Base-by-base conservation (phyloP, 92 coral and sea anemone species). In the Paramuricea clavata region DNA sequence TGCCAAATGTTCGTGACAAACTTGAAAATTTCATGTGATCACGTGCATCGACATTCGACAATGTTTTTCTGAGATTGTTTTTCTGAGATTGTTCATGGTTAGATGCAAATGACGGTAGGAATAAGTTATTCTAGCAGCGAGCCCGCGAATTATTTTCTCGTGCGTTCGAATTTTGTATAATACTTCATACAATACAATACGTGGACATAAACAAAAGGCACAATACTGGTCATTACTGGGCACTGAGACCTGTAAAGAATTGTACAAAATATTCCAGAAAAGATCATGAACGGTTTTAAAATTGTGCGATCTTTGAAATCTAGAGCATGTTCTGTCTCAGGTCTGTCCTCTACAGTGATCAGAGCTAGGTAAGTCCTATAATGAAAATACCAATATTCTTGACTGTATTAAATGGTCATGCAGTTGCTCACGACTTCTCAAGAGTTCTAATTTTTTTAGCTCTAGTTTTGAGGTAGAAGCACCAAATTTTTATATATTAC, bases 281-380 rank as follows among this genome's bases (percentile, higher is more conserved):
- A 22, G 3, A 60, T 6, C n/a, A 65, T 65, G 72, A 65, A 27
- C 39, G 41, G 72, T 15, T 65, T 65, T 10, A 30, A 65, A 65
- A 28, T 65, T 28, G 72, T 11, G 2, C 72, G 72, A 28, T 28
- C 39, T 65, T 27, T 65, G 72, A 65, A 65, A 28, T 31, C 72
- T 12, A 26, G 41, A 27, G 39, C 23, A 2, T 33, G 5, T 65
- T 26, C 39, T 12, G 31, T 65, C 0, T 54, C 22, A 54, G 62
- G 62, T 54, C 11, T 54, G 5, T 65, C 39, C 21, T 65, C 39
- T 28, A 28, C 22, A 28, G 72, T 31, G 5, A 12, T 17, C 35
- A 65, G 72, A 26, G 36, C 72, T 13, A 65, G 72, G 72, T 65
- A 16, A 62, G 36, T 8, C 1, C 12, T 8, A 6, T 0, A n/a